Evolutionary conservation across 2,113 vertebrate species (phyloP).

Genomic region (cat (Felis catus)): DNA sequence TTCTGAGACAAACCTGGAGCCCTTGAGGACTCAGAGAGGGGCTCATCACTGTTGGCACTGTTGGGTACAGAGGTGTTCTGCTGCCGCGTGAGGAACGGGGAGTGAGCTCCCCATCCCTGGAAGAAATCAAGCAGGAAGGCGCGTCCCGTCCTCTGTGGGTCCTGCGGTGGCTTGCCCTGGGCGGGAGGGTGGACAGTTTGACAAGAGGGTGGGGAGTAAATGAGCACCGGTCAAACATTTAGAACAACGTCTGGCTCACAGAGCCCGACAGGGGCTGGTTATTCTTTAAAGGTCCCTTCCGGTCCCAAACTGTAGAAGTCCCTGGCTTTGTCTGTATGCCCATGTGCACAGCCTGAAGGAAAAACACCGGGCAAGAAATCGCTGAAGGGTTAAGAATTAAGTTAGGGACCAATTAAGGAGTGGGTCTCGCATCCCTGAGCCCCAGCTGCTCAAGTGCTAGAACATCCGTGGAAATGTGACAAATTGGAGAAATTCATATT

Average conservation of each 20-base stretch:
- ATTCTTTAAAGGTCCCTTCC: not conserved
- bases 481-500: not conserved
- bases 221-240: too few relatives aligned
- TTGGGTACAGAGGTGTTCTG: not conserved
- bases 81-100: not conserved
- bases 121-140: not conserved
- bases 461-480: not conserved
- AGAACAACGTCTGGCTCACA: not conserved
- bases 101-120: not conserved
- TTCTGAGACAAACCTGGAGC: not conserved
- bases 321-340: not conserved
- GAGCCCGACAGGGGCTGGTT: fast-evolving
- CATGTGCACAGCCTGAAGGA: not conserved
- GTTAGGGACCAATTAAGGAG: not conserved
- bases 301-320: fast-evolving
- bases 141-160: fast-evolving
- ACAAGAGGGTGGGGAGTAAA: not conserved
- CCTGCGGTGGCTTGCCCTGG: not conserved
- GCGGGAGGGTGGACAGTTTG: not conserved
- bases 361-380: not conserved
- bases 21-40: not conserved
- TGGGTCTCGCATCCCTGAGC: not conserved
- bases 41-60: not conserved
- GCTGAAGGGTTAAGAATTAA: not conserved
- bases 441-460: not conserved